Percentiles rank a stretch among this genome's conserved stretches.
These are phyloP conservation scores for Ichneumon xanthorius DNA, from an alignment of 2,888 invertebrate species.

Conservation along the genomic window DNA sequence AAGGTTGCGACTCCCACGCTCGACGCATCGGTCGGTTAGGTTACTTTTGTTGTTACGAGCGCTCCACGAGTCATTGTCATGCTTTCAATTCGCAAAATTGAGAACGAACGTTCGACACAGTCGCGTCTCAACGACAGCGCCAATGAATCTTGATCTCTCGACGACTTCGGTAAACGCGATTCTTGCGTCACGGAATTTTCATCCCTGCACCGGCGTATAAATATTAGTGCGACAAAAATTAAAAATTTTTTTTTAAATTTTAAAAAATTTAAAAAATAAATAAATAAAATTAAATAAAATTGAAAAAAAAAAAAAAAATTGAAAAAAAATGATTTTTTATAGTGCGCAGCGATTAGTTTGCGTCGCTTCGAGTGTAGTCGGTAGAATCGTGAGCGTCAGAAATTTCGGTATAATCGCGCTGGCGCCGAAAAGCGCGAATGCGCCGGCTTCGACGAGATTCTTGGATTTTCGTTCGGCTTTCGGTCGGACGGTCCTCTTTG, in stretches of 20 bases:
- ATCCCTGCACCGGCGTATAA: background rate
- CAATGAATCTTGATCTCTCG: background rate
- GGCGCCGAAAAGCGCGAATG: background rate
- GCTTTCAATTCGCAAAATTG: slow-evolving; percentile 17
- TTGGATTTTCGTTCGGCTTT: slow-evolving; percentile 29
- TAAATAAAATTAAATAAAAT: too few species aligned
- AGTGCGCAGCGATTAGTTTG: slow-evolving; percentile 65
- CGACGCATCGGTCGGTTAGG: background rate
- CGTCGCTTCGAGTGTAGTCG: slow-evolving; percentile 26
- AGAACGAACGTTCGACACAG: background rate
- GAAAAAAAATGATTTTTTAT: slow-evolving; percentile 67
- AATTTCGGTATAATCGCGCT: slow-evolving; percentile 39
- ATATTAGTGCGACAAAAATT: background rate
- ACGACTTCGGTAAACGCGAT: background rate
- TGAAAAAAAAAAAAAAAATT: too few species aligned
- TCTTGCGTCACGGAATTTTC: background rate
- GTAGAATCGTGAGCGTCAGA: slow-evolving; percentile 37
- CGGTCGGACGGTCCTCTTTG: background rate
- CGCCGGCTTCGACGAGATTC: background rate
- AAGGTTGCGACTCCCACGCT: background rate
- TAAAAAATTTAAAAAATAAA: too few species aligned
- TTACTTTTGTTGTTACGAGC: slow-evolving; percentile 4
- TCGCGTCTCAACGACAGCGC: background rate
- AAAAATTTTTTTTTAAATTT: too few species aligned
- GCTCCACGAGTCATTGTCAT: slow-evolving; percentile 26